Conservation (phyloP, 1,140 invertebrate species). For the Nebria ingens region DNA sequence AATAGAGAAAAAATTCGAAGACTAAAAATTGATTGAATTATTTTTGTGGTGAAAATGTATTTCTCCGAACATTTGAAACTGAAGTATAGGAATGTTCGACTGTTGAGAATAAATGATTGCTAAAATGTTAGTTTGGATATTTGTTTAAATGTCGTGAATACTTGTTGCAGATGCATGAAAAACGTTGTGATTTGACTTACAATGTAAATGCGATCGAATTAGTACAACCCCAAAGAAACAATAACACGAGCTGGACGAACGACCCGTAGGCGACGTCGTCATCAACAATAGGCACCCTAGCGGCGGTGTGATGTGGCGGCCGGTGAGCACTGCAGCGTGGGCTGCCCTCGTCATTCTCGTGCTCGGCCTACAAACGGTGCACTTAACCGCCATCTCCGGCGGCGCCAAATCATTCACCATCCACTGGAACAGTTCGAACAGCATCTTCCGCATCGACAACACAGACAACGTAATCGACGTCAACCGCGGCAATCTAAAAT, state of each 20-base stretch:
- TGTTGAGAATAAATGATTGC: too few relatives aligned
- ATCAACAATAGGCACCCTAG: not conserved
- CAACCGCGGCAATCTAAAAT: slow-evolving; percentile 85
- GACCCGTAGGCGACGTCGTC: too few relatives aligned
- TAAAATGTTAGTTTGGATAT: too few relatives aligned
- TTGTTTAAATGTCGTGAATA: too few relatives aligned
- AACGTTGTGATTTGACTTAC: not conserved
- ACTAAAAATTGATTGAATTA: too few relatives aligned
- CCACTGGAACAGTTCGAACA: slow-evolving; percentile 34
- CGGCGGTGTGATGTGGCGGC: not conserved
- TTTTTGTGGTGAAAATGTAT: too few relatives aligned
- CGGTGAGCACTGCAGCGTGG: not conserved
- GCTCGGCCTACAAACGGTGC: not conserved
- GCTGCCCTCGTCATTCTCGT: not conserved
- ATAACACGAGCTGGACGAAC: too few relatives aligned
- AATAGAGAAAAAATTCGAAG: too few relatives aligned
- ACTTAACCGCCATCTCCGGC: slow-evolving; percentile 21
- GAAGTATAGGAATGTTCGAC: too few relatives aligned
- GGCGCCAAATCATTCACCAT: slow-evolving; percentile 32
- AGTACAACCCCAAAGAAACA: too few relatives aligned
- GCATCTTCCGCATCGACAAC: slow-evolving; percentile 94
- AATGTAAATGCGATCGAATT: not conserved
- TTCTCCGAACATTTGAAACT: too few relatives aligned
- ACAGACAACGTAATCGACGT: slow-evolving; percentile 95
- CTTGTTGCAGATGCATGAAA: not conserved